Conservation (phyloP, 2,888 invertebrate genomes). For the Cordilura impudica region DNA sequence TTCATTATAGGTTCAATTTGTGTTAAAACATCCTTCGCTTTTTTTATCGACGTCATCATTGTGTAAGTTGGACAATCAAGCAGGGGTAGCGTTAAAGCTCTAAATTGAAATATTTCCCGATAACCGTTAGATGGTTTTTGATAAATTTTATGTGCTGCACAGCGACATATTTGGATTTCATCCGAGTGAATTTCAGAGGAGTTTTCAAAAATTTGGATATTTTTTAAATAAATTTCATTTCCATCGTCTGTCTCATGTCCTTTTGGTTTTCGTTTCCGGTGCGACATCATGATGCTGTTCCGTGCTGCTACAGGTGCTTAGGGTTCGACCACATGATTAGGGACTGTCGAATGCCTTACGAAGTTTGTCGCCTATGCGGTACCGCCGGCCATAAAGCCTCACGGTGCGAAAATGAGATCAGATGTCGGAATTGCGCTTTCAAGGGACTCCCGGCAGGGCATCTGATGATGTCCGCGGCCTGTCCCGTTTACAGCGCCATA, state of each 20-base stretch:
- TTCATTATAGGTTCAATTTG: conserved; percentile 25
- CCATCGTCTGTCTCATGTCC: background rate
- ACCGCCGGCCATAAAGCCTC: too few relatives aligned
- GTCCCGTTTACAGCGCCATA: too few relatives aligned
- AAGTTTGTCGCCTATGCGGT: too few relatives aligned
- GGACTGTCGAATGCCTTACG: too few relatives aligned
- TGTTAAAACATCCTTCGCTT: conserved; percentile 2
- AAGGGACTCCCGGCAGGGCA: too few relatives aligned
- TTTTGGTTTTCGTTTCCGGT: too few relatives aligned
- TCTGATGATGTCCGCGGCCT: too few relatives aligned
- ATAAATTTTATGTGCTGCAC: conserved; percentile 56
- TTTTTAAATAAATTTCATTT: conserved; percentile 30
- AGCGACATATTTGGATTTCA: conserved; percentile 43
- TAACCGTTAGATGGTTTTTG: conserved; percentile 27
- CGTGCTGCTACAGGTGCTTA: too few relatives aligned
- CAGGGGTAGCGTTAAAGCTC: conserved; percentile 1
- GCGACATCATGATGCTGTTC: too few relatives aligned
- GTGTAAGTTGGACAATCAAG: conserved; percentile 26
- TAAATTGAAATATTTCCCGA: conserved; percentile 16
- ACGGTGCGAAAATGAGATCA: too few relatives aligned
- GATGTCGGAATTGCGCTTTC: too few relatives aligned
- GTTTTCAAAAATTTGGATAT: background rate
- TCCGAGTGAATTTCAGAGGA: background rate
- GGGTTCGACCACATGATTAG: too few relatives aligned
- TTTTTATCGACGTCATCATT: background rate